Evolutionary conservation across 2,888 invertebrate genomes (phyloP).

Genomic region (Drosophila bunnanda): DNA sequence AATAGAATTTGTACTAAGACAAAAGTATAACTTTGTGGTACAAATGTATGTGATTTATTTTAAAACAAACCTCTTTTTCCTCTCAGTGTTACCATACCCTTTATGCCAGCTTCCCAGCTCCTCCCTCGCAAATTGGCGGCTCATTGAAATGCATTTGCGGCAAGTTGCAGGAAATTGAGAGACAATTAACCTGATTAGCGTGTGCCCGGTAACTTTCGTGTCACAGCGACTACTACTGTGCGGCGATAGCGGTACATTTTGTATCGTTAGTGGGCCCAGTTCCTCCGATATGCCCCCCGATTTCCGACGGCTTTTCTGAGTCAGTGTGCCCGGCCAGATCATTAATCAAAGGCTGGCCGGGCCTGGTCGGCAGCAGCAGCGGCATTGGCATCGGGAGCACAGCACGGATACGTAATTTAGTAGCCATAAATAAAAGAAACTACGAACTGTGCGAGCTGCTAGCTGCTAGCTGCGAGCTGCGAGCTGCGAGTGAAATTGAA

Average conservation of each 20-base stretch:
- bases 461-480: constrained; percentile 21
- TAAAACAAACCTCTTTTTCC: not conserved
- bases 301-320: constrained; percentile 21
- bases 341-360: constrained; percentile 63
- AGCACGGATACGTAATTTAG: constrained; percentile 76
- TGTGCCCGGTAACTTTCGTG: constrained; percentile 60
- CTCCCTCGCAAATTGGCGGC: constrained; percentile 39
- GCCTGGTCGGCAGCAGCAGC: constrained; percentile 1
- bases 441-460: constrained; percentile 35
- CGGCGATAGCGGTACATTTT: constrained; percentile 69
- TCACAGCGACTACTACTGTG: constrained; percentile 61
- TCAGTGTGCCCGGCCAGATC: constrained; percentile 59
- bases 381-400: constrained; percentile 42
- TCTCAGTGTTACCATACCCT: constrained; percentile 25
- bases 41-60: not conserved
- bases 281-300: constrained; percentile 18
- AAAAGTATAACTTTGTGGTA: not conserved
- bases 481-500: constrained; percentile 72
- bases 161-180: constrained; percentile 73
- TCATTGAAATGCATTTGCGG: constrained; percentile 45
- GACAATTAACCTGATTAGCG: constrained; percentile 79
- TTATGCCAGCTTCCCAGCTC: constrained; percentile 3
- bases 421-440: constrained; percentile 79
- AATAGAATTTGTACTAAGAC: not conserved
- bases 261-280: constrained; percentile 58